phyloP scores from a whole-genome alignment of 2,888 invertebrate genomes.

The Drosophila cyrtoloma region DNA sequence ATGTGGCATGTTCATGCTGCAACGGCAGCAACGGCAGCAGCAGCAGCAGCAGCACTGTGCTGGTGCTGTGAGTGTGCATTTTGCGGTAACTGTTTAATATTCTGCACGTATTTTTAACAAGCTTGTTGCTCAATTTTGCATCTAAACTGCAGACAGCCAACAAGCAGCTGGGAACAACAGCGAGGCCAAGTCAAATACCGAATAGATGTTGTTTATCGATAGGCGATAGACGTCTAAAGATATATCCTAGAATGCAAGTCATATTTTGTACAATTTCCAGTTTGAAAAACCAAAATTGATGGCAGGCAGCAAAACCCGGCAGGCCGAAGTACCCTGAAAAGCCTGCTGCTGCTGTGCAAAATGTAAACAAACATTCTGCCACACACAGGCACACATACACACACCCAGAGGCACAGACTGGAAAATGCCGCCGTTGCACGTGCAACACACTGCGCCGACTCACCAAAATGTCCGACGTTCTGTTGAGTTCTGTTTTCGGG shows the following conservation, averaged over 20 bases:
- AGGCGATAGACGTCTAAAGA: slow-evolving; percentile 1
- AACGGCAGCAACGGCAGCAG: slow-evolving; percentile 8
- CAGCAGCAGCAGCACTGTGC: neutral
- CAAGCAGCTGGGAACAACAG: neutral
- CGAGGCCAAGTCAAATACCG: neutral
- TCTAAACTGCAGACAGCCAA: slow-evolving; percentile 38
- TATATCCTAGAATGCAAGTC: slow-evolving; percentile 28
- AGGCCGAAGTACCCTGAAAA: neutral
- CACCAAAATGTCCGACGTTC: slow-evolving; percentile 53
- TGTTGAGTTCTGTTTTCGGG: slow-evolving; percentile 43
- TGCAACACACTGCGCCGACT: slow-evolving; percentile 71
- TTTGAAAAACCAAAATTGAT: slow-evolving; percentile 57
- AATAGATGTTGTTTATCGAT: slow-evolving; percentile 29
- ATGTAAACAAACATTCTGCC: slow-evolving; percentile 69
- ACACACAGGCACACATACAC: slow-evolving; percentile 20
- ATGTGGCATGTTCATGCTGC: slow-evolving; percentile 32
- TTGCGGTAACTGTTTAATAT: slow-evolving; percentile 50
- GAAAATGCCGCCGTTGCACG: slow-evolving; percentile 69
- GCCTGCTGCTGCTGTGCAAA: slow-evolving; percentile 36
- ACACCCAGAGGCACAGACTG: slow-evolving; percentile 32
- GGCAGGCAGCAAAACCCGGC: slow-evolving; percentile 11
- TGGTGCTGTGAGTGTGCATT: slow-evolving; percentile 4
- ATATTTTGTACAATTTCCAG: slow-evolving; percentile 52
- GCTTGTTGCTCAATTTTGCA: slow-evolving; percentile 67
- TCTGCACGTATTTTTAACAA: slow-evolving; percentile 54